A percentile compares a stretch with the other conserved stretches of the same genome.
These are phyloP conservation scores for Pelagia noctiluca DNA, from an alignment of 30 jellyfish, hydroid and myxozoan species.

Conservation along the genomic window DNA sequence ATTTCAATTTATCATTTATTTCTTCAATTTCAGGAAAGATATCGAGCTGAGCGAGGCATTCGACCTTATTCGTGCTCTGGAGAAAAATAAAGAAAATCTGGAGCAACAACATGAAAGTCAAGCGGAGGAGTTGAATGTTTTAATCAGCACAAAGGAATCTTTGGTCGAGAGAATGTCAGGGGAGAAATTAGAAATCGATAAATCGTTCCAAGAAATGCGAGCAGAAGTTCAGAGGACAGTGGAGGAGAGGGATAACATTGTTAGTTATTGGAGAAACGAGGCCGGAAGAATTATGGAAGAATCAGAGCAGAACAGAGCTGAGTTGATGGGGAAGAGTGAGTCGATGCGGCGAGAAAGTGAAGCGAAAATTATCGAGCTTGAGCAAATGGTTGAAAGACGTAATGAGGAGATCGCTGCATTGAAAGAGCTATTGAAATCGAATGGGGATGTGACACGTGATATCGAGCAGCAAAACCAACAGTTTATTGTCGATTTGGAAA, in stretches of 20 bases:
- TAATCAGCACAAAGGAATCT: slow-evolving; percentile 31
- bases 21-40: slow-evolving; percentile 44
- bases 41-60: slow-evolving; percentile 59
- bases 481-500: background rate
- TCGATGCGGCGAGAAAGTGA: slow-evolving; percentile 27
- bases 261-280: slow-evolving; percentile 49
- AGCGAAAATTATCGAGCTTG: slow-evolving; percentile 22
- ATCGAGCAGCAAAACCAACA: slow-evolving; percentile 17
- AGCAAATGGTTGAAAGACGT: slow-evolving; percentile 18
- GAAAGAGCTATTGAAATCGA: slow-evolving; percentile 10
- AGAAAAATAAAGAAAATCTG: slow-evolving; percentile 21
- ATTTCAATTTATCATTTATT: too few relatives aligned
- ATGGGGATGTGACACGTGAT: slow-evolving; percentile 16
- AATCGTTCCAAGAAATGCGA: slow-evolving; percentile 69
- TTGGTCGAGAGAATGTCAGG: slow-evolving; percentile 11
- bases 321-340: slow-evolving; percentile 23
- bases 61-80: slow-evolving; percentile 61
- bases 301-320: slow-evolving; percentile 16
- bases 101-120: slow-evolving; percentile 39
- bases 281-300: slow-evolving; percentile 30
- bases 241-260: slow-evolving; percentile 48
- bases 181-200: slow-evolving; percentile 64
- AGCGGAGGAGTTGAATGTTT: background rate
- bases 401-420: slow-evolving; percentile 1
- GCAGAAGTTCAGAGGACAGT: slow-evolving; percentile 43